Percentiles rank a stretch among this genome's conserved stretches.
Conservation (phyloP, 2,113 vertebrate species). For the Triplophysa siluroides region DNA sequence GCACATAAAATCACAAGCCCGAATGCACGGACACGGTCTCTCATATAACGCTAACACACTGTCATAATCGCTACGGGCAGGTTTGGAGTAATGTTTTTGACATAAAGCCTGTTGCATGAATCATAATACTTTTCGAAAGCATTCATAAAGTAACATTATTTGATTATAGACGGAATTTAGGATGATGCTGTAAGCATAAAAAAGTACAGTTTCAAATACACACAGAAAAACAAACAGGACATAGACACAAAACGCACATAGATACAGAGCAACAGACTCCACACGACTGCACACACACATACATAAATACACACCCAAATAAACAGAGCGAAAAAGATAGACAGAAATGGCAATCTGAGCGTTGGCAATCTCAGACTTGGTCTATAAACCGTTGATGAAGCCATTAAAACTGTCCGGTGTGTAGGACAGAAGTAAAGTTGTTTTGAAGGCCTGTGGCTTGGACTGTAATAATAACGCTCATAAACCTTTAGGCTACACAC, state of each 20-base stretch:
- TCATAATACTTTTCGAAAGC: too few relatives aligned
- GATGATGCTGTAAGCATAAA: too few relatives aligned
- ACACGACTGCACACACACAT: neutral
- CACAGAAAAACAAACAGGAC: too few relatives aligned
- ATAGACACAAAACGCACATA: too few relatives aligned
- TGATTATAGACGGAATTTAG: too few relatives aligned
- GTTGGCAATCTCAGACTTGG: constrained; percentile 15
- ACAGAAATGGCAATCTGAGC: constrained; percentile 10
- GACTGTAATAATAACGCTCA: constrained; percentile 30
- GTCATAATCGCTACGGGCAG: constrained; percentile 5
- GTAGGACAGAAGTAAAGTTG: constrained; percentile 21
- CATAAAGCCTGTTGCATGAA: too few relatives aligned
- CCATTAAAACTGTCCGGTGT: constrained; percentile 27
- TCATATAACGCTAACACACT: constrained; percentile 38
- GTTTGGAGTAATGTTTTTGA: too few relatives aligned
- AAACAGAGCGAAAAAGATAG: neutral
- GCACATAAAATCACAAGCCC: constrained; percentile 19
- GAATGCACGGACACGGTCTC: neutral
- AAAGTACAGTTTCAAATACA: too few relatives aligned
- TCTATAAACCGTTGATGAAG: constrained; percentile 25
- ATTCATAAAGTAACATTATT: too few relatives aligned
- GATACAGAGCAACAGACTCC: neutral
- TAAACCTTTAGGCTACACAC: neutral
- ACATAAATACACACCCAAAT: neutral
- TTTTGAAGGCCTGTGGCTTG: constrained; percentile 33